Base-by-base conservation (phyloP, 2,888 invertebrate species). In the Eupithecia exiguata region DNA sequence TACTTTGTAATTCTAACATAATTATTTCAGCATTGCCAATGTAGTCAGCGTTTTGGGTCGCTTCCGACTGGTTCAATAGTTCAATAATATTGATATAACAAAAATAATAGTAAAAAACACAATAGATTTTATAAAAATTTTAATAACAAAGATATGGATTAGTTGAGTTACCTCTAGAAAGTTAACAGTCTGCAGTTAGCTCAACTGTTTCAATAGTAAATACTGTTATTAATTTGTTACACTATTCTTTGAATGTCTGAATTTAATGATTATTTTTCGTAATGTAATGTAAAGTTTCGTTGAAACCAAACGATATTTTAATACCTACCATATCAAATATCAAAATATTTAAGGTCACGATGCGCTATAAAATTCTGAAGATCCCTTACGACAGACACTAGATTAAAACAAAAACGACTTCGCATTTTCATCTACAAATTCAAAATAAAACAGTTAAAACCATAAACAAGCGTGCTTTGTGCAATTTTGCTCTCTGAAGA, bases 401-500 rank as follows among this genome's bases (percentile, higher is more conserved):
- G 12, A 53, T 21, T 53, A 3, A n/a, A 49, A n/a, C n/a, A 49
- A 49, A 49, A 49, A 1, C 49, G 18, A n/a, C 49, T 49, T 49
- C 4, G 5, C 1, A 53, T 18, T 21, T 25, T 12, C 1, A 12
- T 53, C 12, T 21, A 53, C 21, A 58, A 25, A 25, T 58, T 58
- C 5, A 58, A 58, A 58, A 58, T 58, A 58, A 58, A 58, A 25
- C 58, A 58, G 49, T 53, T 53, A 53, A 25, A 25, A 58, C 58
- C 58, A 58, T 58, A 58, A 25, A 58, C 58, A 58, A 58, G 58
- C 25, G 58, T 18, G 12, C 35, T 62, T 18, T 62, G 18, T 62
- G 66, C 49, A 68, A 62, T 69, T 70, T 65, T 62, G 62, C 46
- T 70, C 71, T 72, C 74, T 49, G 38, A 58, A 74, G 72, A 71